A percentile compares a stretch with the other conserved stretches of the same genome.
phyloP scores from a whole-genome alignment of 1,140 invertebrate species.

The Stegodyphus dumicola region DNA sequence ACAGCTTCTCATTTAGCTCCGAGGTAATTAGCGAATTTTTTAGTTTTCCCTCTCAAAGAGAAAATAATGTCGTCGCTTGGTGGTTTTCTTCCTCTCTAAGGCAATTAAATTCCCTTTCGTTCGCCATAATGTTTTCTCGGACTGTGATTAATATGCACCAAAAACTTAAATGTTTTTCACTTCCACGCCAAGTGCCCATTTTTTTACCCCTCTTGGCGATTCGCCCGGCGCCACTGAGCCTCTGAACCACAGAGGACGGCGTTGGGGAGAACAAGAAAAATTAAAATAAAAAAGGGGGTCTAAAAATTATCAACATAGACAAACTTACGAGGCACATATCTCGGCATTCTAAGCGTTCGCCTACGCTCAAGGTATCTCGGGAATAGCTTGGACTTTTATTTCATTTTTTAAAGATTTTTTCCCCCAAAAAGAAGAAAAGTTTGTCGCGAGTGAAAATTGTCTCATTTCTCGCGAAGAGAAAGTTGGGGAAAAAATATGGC shows the following conservation, averaged over 20 bases:
- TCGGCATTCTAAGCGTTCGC: conserved; percentile 20
- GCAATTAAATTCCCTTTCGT: conserved; percentile 58
- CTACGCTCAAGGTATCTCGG: conserved; percentile 24
- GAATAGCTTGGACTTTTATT: conserved; percentile 27
- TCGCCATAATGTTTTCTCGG: conserved; percentile 52
- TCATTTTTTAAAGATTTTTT: conserved; percentile 1
- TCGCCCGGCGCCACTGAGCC: background rate
- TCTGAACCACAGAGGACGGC: background rate
- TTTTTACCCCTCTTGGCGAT: conserved; percentile 3
- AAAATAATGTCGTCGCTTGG: conserved; percentile 44
- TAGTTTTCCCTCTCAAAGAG: conserved; percentile 24
- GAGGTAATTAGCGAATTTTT: conserved; percentile 41
- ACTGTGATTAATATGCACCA: conserved; percentile 57
- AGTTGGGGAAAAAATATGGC: conserved; percentile 13
- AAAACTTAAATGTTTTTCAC: conserved; percentile 57
- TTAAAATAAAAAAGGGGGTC: conserved; percentile 19
- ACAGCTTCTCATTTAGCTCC: conserved; percentile 20
- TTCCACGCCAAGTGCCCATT: background rate
- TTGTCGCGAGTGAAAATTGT: conserved; percentile 54
- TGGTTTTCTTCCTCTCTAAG: conserved; percentile 21
- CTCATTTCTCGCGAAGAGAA: conserved; percentile 6
- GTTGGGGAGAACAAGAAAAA: no score
- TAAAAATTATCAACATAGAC: conserved; percentile 27
- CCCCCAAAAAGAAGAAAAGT: conserved; percentile 22
- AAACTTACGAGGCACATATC: conserved; percentile 36